Evolutionary conservation across 2,797 vertebrate genomes (phyloP).

Genomic region (Clarias laeviceps): DNA sequence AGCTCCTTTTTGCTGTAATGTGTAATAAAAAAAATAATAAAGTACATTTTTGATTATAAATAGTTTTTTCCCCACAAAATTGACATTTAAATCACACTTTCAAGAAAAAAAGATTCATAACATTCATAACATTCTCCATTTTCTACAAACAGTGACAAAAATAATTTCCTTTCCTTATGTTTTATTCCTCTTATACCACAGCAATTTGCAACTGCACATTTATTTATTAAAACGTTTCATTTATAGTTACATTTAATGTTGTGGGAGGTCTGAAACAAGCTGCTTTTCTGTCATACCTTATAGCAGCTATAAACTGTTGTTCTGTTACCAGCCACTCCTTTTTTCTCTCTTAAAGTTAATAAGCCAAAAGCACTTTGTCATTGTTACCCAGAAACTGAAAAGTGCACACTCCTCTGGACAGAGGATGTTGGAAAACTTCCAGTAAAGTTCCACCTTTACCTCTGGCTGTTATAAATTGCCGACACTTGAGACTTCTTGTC

Average conservation of each 20-base stretch:
- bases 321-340: not conserved
- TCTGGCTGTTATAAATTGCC: not conserved
- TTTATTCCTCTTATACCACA: not conserved
- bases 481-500: not conserved
- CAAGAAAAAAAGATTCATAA: not conserved
- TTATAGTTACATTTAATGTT: conserved; percentile 3
- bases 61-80: not conserved
- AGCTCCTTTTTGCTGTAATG: not conserved
- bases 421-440: not conserved
- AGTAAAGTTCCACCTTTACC: not conserved
- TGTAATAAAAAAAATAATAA: not conserved
- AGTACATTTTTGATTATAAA: not conserved
- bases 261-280: not conserved
- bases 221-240: not conserved
- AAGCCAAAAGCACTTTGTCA: not conserved
- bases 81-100: not conserved
- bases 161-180: not conserved
- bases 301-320: not conserved
- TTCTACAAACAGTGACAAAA: not conserved
- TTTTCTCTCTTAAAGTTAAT: not conserved
- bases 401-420: not conserved
- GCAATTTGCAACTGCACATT: not conserved
- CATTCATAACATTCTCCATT: not conserved
- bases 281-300: not conserved
- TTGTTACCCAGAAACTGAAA: not conserved